Base-by-base conservation (phyloP, 2,797 vertebrate species). In the Cygnus olor region DNA sequence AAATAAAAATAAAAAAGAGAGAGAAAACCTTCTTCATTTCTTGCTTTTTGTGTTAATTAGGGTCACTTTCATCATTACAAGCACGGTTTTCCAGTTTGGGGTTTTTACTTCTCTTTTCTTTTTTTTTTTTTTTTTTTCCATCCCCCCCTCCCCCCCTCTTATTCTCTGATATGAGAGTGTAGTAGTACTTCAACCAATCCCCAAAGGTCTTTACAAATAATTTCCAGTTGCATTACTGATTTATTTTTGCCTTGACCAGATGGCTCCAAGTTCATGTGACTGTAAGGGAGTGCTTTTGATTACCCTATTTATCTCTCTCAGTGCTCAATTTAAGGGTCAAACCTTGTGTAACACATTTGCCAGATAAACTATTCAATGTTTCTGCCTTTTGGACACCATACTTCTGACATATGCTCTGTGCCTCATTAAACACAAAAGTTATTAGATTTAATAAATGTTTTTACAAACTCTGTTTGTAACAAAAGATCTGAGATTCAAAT, bases 211-310 rank as follows among this genome's bases (percentile, higher is more conserved):
- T 96, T 94, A 89, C 90, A 96, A 95, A 97, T 94, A 95, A 97
- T 97, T 97, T 97, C 94, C 92, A 95, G 83, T 97, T 94, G 86
- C 93, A 97, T 97, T 97, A 96, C 96, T 97, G 97, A 97, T 98
- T 97, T 97, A 97, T 96, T 97, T 97, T 97, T 72, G 51, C 94
- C 92, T 96, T 97, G 96, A 97, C 97, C 96, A 97, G 97, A 98
- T 97, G 97, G 96, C 81, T 97, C 76, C 86, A 96, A 93, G 97
- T 97, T 97, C 96, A 96, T 97, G 88, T 95, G 93, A 95, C 96
- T 95, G 42, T 97, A 96, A 42, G 42, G 78, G 76, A 97, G 93
- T 96, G 87, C 87, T 97, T 98, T 97, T 97, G 96, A 98, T 97
- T 97, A 97, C 89, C 90, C 89, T 96, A 95, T 97, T 98, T 97